Evolutionary conservation across 2,888 invertebrate genomes (phyloP), one percentile per base, ranked within the genome.

Genomic region (Alentia gelatinosa): DNA sequence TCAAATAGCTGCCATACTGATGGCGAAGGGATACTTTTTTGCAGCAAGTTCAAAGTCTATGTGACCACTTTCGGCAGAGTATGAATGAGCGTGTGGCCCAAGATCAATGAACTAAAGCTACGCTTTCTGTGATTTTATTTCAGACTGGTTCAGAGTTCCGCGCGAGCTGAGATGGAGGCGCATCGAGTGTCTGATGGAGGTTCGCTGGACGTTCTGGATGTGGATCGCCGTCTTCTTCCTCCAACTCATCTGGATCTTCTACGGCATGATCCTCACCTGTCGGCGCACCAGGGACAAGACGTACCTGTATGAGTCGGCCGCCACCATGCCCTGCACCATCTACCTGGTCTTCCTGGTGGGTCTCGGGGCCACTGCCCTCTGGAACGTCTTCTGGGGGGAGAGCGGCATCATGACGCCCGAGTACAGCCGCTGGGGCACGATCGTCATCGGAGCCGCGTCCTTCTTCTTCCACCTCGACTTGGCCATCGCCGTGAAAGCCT

Each of bases 161-260:
- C 86, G 50, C 1, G 50, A 30, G 19, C 4, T 12, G 15, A 50
- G 26, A 19, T 86, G 47, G 50, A 26, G 5, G 12, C 30, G 47
- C 26, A 26, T 35, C 15, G 12, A 5, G 7, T 86, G 50, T 26
- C 1, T 86, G 3, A 86, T 86, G 86, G 86, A 86, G 50, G 35
- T 35, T 1, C 33, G 30, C n/a, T 89, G 89, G 89, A 89, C 68
- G 35, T 89, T 63, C 63, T 89, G 89, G 89, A 50, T 89, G 63
- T 89, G 89, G 89, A 89, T 89, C 63, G 89, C 89, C 5, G 63
- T 89, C 63, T 89, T 63, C 50, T 37, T 89, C 56, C 39, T 89
- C 23, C 89, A 89, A 37, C 37, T 63, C 3, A 23, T 89, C 35
- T 89, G 89, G 89, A 42, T 89, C 37, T 63, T 89, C 89, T 89